Evolutionary conservation across 2,888 invertebrate species (phyloP), one percentile per base, ranked within the genome.

Genomic region (Meiosimyza platycephala): DNA sequence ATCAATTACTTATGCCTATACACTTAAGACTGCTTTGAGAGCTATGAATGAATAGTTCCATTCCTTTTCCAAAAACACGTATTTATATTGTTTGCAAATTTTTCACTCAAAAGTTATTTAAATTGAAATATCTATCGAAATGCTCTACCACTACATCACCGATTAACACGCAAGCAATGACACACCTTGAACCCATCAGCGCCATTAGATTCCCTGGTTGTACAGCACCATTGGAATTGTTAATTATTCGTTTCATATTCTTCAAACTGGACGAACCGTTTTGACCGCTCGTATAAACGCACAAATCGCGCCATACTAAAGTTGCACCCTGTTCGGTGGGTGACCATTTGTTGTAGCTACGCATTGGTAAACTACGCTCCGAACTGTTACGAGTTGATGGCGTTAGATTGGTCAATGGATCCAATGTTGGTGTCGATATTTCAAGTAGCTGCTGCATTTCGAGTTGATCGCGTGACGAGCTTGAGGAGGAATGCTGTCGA

Each of bases 131-230:
- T 2, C 28, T n/a, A 28, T 28, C 28, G 0, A 2, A 28, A 28
- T 28, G 28, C 28, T 28, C 28, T 28, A 2, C 4, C 28, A 2
- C 28, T 28, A 28, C 4, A 22, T 22, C 3, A n/a, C n/a, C n/a
- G n/a, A 22, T 22, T 22, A 22, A 22, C 22, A 28, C 28, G 28
- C 28, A 28, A 28, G 0, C 4, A 28, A 28, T 28, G 9, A 76
- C 88, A 89, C 88, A 94, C 95, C 94, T 93, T 75, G 94, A 92
- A 73, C 95, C 95, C 92, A 96, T 93, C 74, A 96, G 87, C 0
- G 95, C 95, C 75, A 94, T 93, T 78, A 96, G 88, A 77, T 92
- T 92, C 9, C 95, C 95, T 11, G 95, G 92, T 81, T 92, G 92
- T 6, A 95, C 93, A 50, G 93, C 93, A 62, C 96, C 96, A 76